Conservation (phyloP, 2,888 invertebrate species). For the Netelia fuscicornis region DNA sequence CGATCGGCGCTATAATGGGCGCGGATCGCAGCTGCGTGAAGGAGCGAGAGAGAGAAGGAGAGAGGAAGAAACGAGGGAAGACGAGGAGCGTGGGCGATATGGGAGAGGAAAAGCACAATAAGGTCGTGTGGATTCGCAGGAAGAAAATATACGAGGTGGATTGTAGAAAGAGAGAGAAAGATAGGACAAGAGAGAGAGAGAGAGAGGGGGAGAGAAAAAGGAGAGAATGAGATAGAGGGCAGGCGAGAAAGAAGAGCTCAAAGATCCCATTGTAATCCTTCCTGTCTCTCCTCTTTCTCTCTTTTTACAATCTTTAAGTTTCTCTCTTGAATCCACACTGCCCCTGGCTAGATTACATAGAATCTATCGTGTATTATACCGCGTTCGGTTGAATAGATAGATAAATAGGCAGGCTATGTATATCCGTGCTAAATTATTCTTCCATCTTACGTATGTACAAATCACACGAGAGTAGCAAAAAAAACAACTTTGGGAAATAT, state of each 20-base stretch:
- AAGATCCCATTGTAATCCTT: conserved; percentile 62
- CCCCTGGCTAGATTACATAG: conserved; percentile 77
- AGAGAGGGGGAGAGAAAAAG: not conserved
- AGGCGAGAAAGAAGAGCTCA: conserved; percentile 50
- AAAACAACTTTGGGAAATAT: not conserved
- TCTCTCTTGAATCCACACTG: conserved; percentile 37
- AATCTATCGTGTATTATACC: conserved; percentile 80
- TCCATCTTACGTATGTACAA: not conserved
- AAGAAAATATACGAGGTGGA: conserved; percentile 54
- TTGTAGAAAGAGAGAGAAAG: conserved; percentile 7
- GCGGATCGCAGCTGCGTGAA: conserved; percentile 34
- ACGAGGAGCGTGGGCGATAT: conserved; percentile 24
- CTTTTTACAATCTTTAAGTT: conserved; percentile 13
- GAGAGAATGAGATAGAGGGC: conserved; percentile 19
- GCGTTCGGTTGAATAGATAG: conserved; percentile 79
- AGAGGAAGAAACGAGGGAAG: conserved; percentile 32
- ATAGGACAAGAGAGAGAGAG: too few species aligned
- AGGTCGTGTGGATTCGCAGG: conserved; percentile 43
- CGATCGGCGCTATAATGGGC: conserved; percentile 52
- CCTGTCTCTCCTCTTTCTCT: conserved; percentile 33
- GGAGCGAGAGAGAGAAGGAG: conserved; percentile 20
- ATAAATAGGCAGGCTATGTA: conserved; percentile 78
- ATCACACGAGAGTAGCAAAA: not conserved
- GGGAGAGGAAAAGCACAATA: conserved; percentile 49
- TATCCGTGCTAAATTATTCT: not conserved